Percentiles rank a stretch among this genome's conserved stretches.
phyloP scores from a whole-genome alignment of 2,797 vertebrate species.

The Ctenopoma kingsleyae region DNA sequence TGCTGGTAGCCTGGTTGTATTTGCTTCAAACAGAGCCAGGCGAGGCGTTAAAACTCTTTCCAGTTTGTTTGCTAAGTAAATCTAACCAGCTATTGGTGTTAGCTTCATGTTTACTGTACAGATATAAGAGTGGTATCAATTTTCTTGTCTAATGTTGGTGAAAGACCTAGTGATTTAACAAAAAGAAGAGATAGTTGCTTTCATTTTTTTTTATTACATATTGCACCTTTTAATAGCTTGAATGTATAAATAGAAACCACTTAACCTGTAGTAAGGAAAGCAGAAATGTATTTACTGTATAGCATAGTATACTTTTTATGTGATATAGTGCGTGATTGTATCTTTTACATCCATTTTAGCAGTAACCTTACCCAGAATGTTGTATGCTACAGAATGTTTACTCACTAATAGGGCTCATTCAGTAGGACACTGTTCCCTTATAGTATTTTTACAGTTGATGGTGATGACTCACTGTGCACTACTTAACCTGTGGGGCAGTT shows the following conservation, averaged over 20 bases:
- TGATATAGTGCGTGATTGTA: neutral
- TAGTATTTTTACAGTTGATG: constrained; percentile 18
- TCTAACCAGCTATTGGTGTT: neutral
- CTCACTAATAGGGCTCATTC: neutral
- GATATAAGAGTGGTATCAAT: neutral
- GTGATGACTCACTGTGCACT: constrained; percentile 31
- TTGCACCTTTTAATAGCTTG: constrained; percentile 57
- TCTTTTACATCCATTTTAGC: constrained; percentile 4
- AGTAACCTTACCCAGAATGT: neutral
- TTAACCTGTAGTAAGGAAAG: neutral
- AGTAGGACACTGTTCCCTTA: constrained; percentile 3
- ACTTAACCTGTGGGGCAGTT: constrained; percentile 40
- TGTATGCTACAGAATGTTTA: neutral
- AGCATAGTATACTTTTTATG: neutral
- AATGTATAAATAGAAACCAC: constrained; percentile 1
- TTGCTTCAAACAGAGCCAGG: neutral
- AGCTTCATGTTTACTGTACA: neutral
- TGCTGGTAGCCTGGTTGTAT: neutral
- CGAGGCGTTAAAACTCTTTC: neutral
- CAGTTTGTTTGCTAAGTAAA: neutral
- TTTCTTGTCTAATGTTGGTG: neutral
- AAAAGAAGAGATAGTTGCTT: neutral
- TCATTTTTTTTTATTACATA: constrained; percentile 50
- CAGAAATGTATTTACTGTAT: neutral
- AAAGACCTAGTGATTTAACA: neutral